Base-by-base conservation (phyloP, 1,140 invertebrate species). In the Bemisia tabaci region DNA sequence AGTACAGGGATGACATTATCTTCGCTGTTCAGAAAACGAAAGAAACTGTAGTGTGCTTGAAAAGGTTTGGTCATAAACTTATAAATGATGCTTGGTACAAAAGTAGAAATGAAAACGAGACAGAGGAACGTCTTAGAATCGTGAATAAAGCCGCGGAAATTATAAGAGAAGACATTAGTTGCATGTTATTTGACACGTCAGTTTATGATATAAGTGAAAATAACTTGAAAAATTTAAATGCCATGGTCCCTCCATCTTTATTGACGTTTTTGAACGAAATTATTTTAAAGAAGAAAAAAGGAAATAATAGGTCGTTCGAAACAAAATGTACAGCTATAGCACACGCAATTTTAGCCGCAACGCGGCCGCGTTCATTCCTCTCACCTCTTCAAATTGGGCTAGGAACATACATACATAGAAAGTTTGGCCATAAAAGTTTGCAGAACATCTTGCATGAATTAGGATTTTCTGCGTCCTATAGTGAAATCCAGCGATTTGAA, bases 111-210 rank as follows among this genome's bases (percentile, higher is more conserved):
- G 12, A 60, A 67, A 68, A 72, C 66, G 63, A 68, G 21, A 58
- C 63, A 69, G 71, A 69, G 70, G 70, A 74, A 66, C 64, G 68
- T 60, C 63, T 72, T 1, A 71, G 70, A 72, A 66, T 72, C 26
- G 59, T 76, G 62, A 66, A 74, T 62, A 72, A 73, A 61, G 74
- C 74, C 26, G 75, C 72, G 68, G 70, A 64, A 60, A 77, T 77
- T 61, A 73, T 76, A 71, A 39, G 70, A 12, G 70, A 75, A 68
- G 74, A 76, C 70, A 76, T 76, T 67, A 64, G 68, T 71, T 68
- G 72, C 25, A 1, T 58, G 62, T 69, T 73, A 23, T 70, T 76
- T 72, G 73, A 77, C 65, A 72, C 67, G 70, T 62, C 39, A 75
- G 59, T 73, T 73, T 27, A 48, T 17, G 17, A 48, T 17, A 48